phyloP scores from a whole-genome alignment of 2,888 invertebrate genomes.

The Lepeophtheirus nordmannii region DNA sequence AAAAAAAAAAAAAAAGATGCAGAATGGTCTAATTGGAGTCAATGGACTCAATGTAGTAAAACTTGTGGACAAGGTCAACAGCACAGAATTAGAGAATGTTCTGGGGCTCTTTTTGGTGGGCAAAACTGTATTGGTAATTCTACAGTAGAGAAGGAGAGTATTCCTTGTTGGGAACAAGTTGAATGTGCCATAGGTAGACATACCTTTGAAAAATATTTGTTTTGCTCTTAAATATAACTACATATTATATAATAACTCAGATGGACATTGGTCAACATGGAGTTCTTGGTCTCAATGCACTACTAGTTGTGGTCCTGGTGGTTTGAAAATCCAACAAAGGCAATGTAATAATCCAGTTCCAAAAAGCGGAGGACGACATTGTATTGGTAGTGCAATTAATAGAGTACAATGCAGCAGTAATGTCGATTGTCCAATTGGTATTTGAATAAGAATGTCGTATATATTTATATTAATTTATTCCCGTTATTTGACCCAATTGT shows the following conservation, averaged over 20 bases:
- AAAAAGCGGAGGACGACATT: background rate
- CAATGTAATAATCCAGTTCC: background rate
- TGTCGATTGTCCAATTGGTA: background rate
- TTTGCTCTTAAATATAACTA: no score
- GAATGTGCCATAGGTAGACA: background rate
- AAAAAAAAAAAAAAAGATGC: background rate
- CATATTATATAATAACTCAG: background rate
- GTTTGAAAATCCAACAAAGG: background rate
- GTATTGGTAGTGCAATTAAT: background rate
- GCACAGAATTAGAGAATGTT: background rate
- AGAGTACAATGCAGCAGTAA: background rate
- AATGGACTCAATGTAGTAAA: background rate
- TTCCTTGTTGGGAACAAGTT: background rate
- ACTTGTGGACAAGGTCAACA: conserved; percentile 5
- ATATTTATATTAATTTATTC: background rate
- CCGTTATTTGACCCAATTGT: background rate
- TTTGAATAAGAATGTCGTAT: background rate
- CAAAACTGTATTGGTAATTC: background rate
- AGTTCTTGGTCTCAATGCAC: background rate
- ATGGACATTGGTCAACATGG: background rate
- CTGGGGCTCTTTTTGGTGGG: background rate
- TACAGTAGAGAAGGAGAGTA: background rate
- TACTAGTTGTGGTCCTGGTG: background rate
- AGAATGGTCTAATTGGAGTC: background rate
- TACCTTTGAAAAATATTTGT: background rate